A percentile compares a stretch with the other conserved stretches of the same genome.
These are phyloP conservation scores for Drosophila sturtevanti DNA, from an alignment of 1,140 invertebrate species.

Conservation along the genomic window DNA sequence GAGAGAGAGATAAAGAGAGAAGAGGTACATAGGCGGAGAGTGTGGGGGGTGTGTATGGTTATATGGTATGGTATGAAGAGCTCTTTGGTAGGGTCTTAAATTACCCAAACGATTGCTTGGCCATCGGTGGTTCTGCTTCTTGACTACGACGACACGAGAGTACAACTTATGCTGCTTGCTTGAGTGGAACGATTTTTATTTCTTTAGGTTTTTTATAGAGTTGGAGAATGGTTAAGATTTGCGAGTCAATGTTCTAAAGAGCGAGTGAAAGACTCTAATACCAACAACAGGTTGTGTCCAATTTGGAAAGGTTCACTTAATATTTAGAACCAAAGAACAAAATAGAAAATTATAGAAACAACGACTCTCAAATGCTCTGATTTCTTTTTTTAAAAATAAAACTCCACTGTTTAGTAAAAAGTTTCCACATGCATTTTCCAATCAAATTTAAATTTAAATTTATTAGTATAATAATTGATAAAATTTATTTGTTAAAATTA, in stretches of 20 bases:
- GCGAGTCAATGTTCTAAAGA: conserved; percentile 14
- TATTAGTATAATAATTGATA: too few relatives aligned
- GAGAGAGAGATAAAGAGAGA: background rate
- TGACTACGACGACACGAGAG: conserved; percentile 52
- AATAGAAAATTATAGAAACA: background rate
- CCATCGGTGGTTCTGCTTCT: conserved; percentile 65
- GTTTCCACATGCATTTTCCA: too few relatives aligned
- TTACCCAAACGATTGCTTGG: conserved; percentile 56
- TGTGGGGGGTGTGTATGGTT: background rate
- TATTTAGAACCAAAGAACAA: too few relatives aligned
- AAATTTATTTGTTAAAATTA: too few relatives aligned
- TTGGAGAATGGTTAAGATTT: background rate
- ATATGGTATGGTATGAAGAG: conserved; percentile 15
- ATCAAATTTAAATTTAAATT: too few relatives aligned
- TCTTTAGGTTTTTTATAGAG: background rate
- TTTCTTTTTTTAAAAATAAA: too few relatives aligned
- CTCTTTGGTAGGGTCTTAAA: conserved; percentile 54
- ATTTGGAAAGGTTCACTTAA: conserved; percentile 42
- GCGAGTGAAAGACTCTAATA: background rate
- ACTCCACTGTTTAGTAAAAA: too few relatives aligned
- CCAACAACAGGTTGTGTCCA: conserved; percentile 56
- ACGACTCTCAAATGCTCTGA: background rate
- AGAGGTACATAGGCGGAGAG: too few relatives aligned
- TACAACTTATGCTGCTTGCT: conserved; percentile 43
- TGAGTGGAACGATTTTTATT: conserved; percentile 43